A percentile compares a stretch with the other conserved stretches of the same genome.
Conservation (phyloP, 1,140 invertebrate genomes). For the Bombus waltoni region DNA sequence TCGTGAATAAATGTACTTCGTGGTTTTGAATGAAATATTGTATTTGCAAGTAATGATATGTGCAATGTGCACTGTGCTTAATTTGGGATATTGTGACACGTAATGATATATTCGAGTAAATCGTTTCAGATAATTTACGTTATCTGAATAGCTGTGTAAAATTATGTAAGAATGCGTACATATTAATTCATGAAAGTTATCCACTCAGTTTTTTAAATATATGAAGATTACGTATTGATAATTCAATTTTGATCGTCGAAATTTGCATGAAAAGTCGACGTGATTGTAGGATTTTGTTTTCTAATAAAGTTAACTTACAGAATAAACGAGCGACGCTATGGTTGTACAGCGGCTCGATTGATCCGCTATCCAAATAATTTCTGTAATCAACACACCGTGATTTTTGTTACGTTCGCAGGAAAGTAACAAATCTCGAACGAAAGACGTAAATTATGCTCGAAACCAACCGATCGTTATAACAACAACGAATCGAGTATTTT, state of each 20-base stretch:
- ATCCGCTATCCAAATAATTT: too few species aligned
- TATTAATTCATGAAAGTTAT: neutral
- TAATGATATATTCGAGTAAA: neutral
- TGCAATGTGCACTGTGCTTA: neutral
- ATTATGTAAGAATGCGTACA: rapidly evolving
- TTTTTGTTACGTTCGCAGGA: too few species aligned
- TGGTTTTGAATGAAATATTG: neutral
- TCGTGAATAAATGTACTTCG: neutral
- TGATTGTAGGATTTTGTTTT: too few species aligned
- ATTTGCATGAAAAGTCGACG: too few species aligned
- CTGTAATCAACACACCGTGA: too few species aligned
- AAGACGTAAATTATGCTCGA: too few species aligned
- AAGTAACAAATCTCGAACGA: too few species aligned
- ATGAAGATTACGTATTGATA: neutral
- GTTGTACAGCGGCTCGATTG: too few species aligned
- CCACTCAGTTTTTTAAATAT: neutral
- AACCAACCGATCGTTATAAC: neutral
- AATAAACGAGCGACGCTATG: too few species aligned
- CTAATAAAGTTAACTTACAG: too few species aligned
- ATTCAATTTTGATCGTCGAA: neutral
- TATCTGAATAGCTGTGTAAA: neutral
- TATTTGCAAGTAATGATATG: neutral
- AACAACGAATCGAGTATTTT: neutral
- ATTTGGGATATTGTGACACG: too few species aligned
- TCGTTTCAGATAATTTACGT: neutral